Conservation (phyloP, 1,140 invertebrate genomes). For the Acromyrmex heyeri region DNA sequence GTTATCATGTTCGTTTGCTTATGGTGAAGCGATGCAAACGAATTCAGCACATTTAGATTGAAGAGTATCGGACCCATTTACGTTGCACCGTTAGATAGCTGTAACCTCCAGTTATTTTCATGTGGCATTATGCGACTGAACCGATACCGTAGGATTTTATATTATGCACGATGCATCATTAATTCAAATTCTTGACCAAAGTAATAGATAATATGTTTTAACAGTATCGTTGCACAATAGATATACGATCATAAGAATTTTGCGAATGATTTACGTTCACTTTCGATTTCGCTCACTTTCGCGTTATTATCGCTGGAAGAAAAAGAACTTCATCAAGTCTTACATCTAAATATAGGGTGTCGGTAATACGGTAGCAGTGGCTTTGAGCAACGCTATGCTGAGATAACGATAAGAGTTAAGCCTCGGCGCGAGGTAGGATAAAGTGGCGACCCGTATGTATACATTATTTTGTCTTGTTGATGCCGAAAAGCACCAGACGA, state of each 20-base stretch:
- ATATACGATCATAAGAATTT: slow-evolving; percentile 16
- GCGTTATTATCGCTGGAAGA: slow-evolving; percentile 22
- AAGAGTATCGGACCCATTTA: slow-evolving; percentile 55
- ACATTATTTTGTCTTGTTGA: slow-evolving; percentile 44
- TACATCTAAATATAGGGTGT: slow-evolving; percentile 72
- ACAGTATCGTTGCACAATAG: background rate
- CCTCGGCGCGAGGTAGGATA: slow-evolving; percentile 70
- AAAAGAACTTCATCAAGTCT: slow-evolving; percentile 49
- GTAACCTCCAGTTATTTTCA: slow-evolving; percentile 61
- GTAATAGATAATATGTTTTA: background rate
- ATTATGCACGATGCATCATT: background rate
- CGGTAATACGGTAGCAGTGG: slow-evolving; percentile 82
- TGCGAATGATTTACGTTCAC: slow-evolving; percentile 8
- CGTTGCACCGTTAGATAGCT: slow-evolving; percentile 57
- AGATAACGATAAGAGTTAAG: slow-evolving; percentile 84
- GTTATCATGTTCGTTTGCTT: slow-evolving; percentile 62
- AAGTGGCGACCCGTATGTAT: slow-evolving; percentile 33
- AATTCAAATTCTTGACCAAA: slow-evolving; percentile 39
- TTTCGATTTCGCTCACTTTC: background rate
- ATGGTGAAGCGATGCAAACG: slow-evolving; percentile 70
- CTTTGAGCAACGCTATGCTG: slow-evolving; percentile 75
- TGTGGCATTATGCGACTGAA: slow-evolving; percentile 42
- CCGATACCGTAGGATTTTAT: background rate
- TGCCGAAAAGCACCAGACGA: slow-evolving; percentile 14
- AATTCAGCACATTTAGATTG: slow-evolving; percentile 75